Evolutionary conservation across 2,113 vertebrate genomes (phyloP).

Genomic region (Triplophysa dalaica): DNA sequence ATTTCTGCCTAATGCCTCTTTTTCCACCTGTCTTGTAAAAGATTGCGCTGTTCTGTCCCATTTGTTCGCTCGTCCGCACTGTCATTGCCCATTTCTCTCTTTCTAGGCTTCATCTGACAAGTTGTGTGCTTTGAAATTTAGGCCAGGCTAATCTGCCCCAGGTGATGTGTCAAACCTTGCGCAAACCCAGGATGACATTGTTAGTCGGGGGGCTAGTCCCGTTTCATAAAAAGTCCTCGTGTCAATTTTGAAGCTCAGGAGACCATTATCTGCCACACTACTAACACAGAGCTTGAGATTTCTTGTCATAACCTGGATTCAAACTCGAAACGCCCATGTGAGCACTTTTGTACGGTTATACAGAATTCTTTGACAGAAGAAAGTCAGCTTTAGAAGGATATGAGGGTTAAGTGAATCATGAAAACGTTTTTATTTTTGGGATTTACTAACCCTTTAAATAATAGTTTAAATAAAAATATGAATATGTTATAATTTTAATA

Average conservation of each 20-base stretch:
- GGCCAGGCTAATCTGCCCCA: constrained; percentile 64
- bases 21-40: constrained; percentile 22
- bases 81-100: constrained; percentile 36
- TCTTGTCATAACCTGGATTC: too few species aligned
- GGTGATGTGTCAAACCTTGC: constrained; percentile 53
- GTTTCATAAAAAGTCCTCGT: constrained; percentile 37
- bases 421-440: too few species aligned
- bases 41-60: constrained; percentile 47
- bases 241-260: constrained; percentile 37
- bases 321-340: too few species aligned
- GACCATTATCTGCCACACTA: constrained; percentile 11
- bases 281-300: too few species aligned
- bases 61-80: constrained; percentile 46
- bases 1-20: constrained; percentile 16
- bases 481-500: too few species aligned
- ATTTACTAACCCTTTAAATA: too few species aligned
- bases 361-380: too few species aligned
- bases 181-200: constrained; percentile 51
- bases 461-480: too few species aligned
- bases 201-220: constrained; percentile 36
- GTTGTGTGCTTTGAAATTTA: constrained; percentile 59
- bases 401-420: too few species aligned
- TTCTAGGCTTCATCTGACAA: constrained; percentile 59
- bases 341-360: background rate
- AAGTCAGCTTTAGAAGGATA: too few species aligned